phyloP scores from a whole-genome alignment of 2,113 vertebrate genomes.

The Callipepla californica region DNA sequence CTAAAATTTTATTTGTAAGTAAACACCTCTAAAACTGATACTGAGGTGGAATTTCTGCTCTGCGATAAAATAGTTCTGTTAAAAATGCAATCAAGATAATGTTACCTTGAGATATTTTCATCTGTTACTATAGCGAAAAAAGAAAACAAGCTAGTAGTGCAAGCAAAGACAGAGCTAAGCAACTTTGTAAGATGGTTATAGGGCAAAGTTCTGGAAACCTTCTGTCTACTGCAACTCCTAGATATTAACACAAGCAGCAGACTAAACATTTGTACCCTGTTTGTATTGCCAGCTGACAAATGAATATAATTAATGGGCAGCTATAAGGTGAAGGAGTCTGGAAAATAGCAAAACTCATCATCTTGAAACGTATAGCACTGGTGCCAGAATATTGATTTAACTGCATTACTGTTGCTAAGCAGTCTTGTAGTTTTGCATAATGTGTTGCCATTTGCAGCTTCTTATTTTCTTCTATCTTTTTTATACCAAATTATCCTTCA shows the following conservation, averaged over 20 bases:
- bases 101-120: not conserved
- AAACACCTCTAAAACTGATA: not conserved
- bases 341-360: conserved; percentile 63
- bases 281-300: conserved; percentile 75
- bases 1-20: not conserved
- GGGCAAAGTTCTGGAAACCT: conserved; percentile 72
- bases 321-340: conserved; percentile 60
- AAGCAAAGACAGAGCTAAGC: conserved; percentile 50
- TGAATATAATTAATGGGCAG: conserved; percentile 79
- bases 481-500: not conserved
- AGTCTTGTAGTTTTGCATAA: conserved; percentile 12
- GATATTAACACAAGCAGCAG: conserved; percentile 77
- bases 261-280: conserved; percentile 80
- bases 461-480: conserved; percentile 19
- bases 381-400: conserved; percentile 61
- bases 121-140: conserved; percentile 30
- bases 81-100: conserved; percentile 12
- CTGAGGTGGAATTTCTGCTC: not conserved
- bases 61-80: not conserved
- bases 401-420: conserved; percentile 7
- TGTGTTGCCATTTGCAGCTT: not conserved
- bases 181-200: conserved; percentile 63
- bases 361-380: conserved; percentile 48
- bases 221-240: conserved; percentile 56
- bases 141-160: conserved; percentile 24